These are phyloP conservation scores for Toxotes jaculatrix DNA, from an alignment of 2,113 vertebrate genomes.

Conservation along the genomic window DNA sequence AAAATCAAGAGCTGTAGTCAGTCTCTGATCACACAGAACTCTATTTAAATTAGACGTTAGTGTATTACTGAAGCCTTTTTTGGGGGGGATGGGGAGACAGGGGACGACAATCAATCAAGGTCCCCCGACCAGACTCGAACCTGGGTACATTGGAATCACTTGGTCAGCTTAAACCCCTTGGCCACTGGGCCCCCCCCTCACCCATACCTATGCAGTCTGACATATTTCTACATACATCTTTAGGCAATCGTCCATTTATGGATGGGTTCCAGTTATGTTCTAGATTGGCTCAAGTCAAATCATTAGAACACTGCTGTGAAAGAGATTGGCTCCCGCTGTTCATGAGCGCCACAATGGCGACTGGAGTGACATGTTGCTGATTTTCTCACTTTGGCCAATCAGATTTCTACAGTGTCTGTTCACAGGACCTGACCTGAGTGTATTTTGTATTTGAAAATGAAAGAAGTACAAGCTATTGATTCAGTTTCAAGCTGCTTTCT, in stretches of 20 bases:
- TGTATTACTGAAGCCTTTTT: too few species aligned
- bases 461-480: background rate
- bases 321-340: slow-evolving; percentile 11
- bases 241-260: background rate
- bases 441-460: background rate
- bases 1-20: too few species aligned
- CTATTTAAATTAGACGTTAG: background rate
- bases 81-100: background rate
- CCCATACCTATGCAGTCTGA: background rate
- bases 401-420: background rate
- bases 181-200: too few species aligned
- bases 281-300: background rate
- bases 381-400: background rate
- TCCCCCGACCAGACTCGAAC: too few species aligned
- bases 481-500: background rate
- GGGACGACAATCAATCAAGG: too few species aligned
- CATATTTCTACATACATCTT: background rate
- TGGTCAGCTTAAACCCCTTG: background rate
- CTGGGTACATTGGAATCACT: too few species aligned
- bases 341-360: background rate
- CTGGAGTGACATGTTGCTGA: background rate
- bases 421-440: background rate
- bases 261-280: background rate
- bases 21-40: too few species aligned
- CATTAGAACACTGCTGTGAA: slow-evolving; percentile 9